Conservation (phyloP, 2,797 vertebrate genomes). For the Myotis daubentonii region DNA sequence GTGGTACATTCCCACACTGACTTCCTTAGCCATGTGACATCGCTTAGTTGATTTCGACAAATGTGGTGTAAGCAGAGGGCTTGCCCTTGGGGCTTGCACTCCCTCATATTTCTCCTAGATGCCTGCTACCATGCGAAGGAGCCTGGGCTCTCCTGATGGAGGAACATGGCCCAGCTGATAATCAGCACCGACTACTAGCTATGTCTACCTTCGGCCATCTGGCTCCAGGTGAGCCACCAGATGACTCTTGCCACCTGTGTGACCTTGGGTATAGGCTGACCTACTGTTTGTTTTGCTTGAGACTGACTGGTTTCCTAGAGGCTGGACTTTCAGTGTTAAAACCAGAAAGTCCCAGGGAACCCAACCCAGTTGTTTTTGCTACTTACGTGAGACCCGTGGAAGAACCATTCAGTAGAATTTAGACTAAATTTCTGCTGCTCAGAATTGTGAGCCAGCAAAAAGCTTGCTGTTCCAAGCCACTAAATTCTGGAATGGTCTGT, state of each 20-base stretch:
- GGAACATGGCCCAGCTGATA: neutral
- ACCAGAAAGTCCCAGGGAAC: neutral
- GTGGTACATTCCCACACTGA: neutral
- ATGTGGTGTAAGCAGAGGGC: neutral
- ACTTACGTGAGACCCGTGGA: neutral
- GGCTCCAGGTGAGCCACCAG: neutral
- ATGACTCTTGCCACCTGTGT: neutral
- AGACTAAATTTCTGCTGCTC: neutral
- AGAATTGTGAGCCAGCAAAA: neutral
- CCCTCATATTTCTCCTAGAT: neutral
- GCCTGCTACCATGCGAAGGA: neutral
- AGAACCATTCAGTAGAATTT: neutral
- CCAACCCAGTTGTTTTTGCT: neutral
- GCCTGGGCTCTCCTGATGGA: neutral
- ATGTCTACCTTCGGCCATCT: no score
- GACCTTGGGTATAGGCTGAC: neutral
- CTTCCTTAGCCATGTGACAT: neutral
- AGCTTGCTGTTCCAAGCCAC: neutral
- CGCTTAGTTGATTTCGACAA: neutral
- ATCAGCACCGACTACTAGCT: neutral
- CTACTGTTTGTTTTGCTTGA: neutral
- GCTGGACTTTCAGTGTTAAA: neutral
- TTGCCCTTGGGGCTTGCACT: fast-evolving
- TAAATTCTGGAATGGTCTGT: neutral
- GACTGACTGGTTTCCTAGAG: neutral